Evolutionary conservation across 2,888 invertebrate species (phyloP), one percentile per base, ranked within the genome.

Genomic region (Hetaerina titia): DNA sequence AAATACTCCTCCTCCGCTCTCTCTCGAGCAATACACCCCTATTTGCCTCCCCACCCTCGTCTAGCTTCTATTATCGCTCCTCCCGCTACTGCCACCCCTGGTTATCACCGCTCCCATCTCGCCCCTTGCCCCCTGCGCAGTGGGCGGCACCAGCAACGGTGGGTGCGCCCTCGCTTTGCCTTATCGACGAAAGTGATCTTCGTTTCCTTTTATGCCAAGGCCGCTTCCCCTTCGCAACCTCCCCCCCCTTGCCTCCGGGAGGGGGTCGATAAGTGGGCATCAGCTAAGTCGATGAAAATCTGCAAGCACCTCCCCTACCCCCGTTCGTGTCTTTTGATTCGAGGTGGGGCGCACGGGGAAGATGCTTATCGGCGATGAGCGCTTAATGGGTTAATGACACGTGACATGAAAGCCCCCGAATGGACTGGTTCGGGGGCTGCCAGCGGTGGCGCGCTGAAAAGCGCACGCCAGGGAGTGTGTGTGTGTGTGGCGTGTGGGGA

Each of bases 241-340:
- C 45, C 45, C 45, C 45, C 45, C 45, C 45, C 45, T 81, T 81
- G n/a, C 2, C 45, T 45, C 45, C 45, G 45, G 45, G 45, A 45
- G 5, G 60, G 31, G 69, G 92, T 92, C 92, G 92, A 92, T 92
- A 92, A 92, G 56, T 64, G 92, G 92, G 64, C 69, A 92, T 92
- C 56, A 64, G 56, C 74, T 92, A n/a, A 64, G 69, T 56, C 56
- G 92, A 92, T 92, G 69, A 92, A 64, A 92, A 92, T 92, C 92
- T 56, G 56, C 92, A 22, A 64, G 13, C 56, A 11, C 90, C n/a
- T 11, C 89, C 58, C n/a, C 45, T 45, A 2, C 19, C 5, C 56
- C 17, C 15, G 17, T 88, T 89, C 57, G 81, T 81, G 74, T 74
- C 74, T 25, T 25, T 69, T 69, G 45, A 19, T 45, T 56, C 4